Evolutionary conservation across 2,113 vertebrate genomes (phyloP).

Genomic region (Mormyrus lacerda): DNA sequence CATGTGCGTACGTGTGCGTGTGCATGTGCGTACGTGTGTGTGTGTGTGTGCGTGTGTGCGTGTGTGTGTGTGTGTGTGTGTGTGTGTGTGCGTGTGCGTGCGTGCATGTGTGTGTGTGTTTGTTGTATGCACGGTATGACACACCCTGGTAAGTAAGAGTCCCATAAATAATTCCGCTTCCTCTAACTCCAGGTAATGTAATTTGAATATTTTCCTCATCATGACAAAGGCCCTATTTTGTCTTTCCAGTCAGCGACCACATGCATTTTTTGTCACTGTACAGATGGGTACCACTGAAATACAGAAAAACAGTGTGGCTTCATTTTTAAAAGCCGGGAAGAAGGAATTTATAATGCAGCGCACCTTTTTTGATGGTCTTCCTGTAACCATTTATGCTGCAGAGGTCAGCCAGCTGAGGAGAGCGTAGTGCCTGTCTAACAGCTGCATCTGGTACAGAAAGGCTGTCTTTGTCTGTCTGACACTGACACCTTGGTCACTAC

Average conservation of each 20-base stretch:
- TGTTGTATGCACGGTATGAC: neutral
- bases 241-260: neutral
- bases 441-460: too few species aligned
- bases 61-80: neutral
- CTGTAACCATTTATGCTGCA: neutral
- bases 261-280: neutral
- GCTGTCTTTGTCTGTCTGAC: neutral
- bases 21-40: neutral
- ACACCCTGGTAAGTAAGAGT: neutral
- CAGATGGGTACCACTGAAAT: neutral
- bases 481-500: neutral
- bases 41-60: neutral
- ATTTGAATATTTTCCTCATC: neutral
- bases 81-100: neutral
- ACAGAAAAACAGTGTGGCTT: neutral
- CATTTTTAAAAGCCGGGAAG: neutral
- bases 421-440: neutral
- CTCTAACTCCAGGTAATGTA: neutral
- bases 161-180: neutral
- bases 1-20: neutral
- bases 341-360: neutral
- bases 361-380: neutral
- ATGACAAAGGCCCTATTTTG: neutral
- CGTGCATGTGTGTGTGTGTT: too few species aligned
- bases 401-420: neutral